Evolutionary conservation across 2,888 invertebrate genomes (phyloP).

Genomic region (Drosophila setosimentum): DNA sequence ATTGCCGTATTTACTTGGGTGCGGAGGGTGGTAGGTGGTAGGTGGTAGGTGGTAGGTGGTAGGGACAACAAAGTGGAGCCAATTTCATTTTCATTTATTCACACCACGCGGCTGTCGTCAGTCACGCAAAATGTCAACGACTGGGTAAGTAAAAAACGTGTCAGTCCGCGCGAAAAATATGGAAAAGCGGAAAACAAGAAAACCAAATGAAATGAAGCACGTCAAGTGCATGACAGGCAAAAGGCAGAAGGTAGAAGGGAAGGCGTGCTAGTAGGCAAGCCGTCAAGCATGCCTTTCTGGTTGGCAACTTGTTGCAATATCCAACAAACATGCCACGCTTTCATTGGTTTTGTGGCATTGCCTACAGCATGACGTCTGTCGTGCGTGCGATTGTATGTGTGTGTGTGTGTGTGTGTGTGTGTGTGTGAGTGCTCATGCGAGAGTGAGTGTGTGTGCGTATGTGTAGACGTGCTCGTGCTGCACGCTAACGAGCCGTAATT

Average conservation of each 20-base stretch:
- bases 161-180: constrained; percentile 72
- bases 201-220: constrained; percentile 71
- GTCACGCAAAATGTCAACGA: constrained; percentile 80
- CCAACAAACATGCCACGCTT: constrained; percentile 60
- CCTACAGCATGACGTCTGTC: constrained; percentile 55
- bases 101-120: constrained; percentile 79
- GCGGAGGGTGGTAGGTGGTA: not conserved
- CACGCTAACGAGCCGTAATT: constrained; percentile 80
- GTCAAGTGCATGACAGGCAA: constrained; percentile 66
- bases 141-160: constrained; percentile 77
- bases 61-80: constrained; percentile 55
- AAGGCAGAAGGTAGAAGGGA: not conserved
- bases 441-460: constrained; percentile 21
- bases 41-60: no score
- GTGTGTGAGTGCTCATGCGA: constrained; percentile 20
- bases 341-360: constrained; percentile 57
- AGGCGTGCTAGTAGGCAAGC: constrained; percentile 15
- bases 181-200: constrained; percentile 61
- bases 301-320: constrained; percentile 67
- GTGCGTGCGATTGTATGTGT: constrained; percentile 29
- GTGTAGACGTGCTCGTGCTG: constrained; percentile 58
- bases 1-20: constrained; percentile 53
- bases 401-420: constrained; percentile 1
- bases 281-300: constrained; percentile 36
- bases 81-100: constrained; percentile 78